Conservation (phyloP, 2,888 invertebrate genomes). For the Heterodera filipjevi region DNA sequence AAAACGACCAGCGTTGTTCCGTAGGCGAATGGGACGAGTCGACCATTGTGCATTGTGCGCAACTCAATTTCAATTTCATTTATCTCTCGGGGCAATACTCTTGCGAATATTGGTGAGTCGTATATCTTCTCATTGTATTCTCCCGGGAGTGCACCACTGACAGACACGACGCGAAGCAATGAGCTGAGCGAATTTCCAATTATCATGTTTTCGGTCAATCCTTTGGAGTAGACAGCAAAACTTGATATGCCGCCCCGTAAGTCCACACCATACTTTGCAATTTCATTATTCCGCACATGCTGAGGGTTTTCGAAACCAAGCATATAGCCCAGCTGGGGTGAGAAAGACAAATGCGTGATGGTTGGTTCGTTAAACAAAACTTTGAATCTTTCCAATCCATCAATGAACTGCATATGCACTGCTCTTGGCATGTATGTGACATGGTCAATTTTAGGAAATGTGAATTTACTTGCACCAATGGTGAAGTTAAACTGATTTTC, state of each 20-base stretch:
- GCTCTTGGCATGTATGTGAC: too few species aligned
- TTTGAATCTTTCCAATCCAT: too few species aligned
- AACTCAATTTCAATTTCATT: slow-evolving; percentile 22
- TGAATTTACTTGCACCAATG: too few species aligned
- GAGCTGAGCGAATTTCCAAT: too few species aligned
- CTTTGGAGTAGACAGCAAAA: slow-evolving; percentile 26
- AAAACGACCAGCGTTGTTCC: too few species aligned
- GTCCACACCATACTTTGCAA: slow-evolving; percentile 12
- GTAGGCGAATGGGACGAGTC: too few species aligned
- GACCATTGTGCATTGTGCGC: neutral
- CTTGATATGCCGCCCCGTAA: slow-evolving; percentile 19
- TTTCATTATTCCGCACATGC: neutral
- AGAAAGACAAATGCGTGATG: too few species aligned
- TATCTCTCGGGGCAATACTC: slow-evolving; percentile 21
- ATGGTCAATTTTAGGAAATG: too few species aligned
- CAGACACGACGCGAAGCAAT: slow-evolving; percentile 16
- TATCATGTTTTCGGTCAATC: slow-evolving; percentile 15
- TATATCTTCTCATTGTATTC: slow-evolving; percentile 20
- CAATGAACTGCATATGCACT: too few species aligned
- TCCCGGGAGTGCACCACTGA: neutral
- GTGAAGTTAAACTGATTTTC: too few species aligned
- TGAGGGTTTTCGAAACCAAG: neutral
- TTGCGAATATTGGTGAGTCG: neutral
- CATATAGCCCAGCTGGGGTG: neutral
- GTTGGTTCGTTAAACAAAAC: too few species aligned